Conservation (phyloP, 2,888 invertebrate species). For the Agriotes lineatus region DNA sequence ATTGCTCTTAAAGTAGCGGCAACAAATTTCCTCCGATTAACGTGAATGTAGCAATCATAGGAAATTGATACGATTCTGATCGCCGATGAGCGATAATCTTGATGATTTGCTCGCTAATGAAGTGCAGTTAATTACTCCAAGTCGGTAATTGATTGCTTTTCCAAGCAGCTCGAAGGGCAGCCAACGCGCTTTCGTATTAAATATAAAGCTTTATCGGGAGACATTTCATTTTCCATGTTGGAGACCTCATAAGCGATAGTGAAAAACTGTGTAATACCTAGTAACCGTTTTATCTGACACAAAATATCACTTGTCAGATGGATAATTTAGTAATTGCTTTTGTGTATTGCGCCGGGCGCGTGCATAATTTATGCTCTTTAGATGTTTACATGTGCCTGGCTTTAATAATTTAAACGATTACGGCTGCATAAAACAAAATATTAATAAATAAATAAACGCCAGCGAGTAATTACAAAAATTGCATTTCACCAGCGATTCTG, state of each 20-base stretch:
- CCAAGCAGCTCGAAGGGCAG: conserved; percentile 13
- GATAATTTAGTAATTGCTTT: conserved; percentile 58
- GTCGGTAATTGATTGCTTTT: conserved; percentile 19
- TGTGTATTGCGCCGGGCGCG: conserved; percentile 49
- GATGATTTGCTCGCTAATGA: conserved; percentile 15
- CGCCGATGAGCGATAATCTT: conserved; percentile 6
- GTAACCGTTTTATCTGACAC: conserved; percentile 53
- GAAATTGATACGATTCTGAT: conserved; percentile 10
- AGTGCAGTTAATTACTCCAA: conserved; percentile 4
- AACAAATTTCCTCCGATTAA: no score
- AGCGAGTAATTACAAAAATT: conserved; percentile 21
- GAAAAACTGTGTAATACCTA: conserved; percentile 53
- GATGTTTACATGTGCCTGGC: conserved; percentile 42
- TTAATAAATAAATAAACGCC: conserved; percentile 34
- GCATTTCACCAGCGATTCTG: not conserved
- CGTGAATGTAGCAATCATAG: not conserved
- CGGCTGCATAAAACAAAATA: conserved; percentile 38
- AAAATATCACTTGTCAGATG: conserved; percentile 56
- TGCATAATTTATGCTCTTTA: conserved; percentile 54
- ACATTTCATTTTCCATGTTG: conserved; percentile 37
- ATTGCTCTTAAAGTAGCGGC: no score
- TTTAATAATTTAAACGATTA: conserved; percentile 48
- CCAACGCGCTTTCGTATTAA: conserved; percentile 33
- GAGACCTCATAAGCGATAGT: conserved; percentile 52
- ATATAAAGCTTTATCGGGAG: conserved; percentile 33